Evolutionary conservation across 1,140 invertebrate genomes (phyloP).

Genomic region (Mactra quadrangularis): DNA sequence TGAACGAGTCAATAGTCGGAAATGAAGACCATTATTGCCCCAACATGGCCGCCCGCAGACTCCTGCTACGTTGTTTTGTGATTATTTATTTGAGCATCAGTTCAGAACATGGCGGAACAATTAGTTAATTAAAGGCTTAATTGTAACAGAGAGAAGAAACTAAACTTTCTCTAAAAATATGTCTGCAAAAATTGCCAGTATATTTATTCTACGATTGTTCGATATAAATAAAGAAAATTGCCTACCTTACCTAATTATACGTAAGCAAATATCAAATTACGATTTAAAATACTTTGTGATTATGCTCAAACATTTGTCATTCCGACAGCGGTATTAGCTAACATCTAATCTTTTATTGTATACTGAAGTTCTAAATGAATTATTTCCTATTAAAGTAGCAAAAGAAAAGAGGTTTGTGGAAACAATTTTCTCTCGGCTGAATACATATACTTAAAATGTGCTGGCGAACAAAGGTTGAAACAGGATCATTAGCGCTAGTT

Average conservation of each 20-base stretch:
- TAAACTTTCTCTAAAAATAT: not conserved
- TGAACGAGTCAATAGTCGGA: constrained; percentile 27
- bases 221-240: not conserved
- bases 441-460: too few relatives aligned
- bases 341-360: too few relatives aligned
- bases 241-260: constrained; percentile 2
- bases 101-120: constrained; percentile 25
- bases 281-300: not conserved
- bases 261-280: not conserved
- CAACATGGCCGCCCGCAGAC: constrained; percentile 27
- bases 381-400: too few relatives aligned
- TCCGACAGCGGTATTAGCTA: too few relatives aligned
- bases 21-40: constrained; percentile 39
- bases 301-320: not conserved
- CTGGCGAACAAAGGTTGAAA: too few relatives aligned
- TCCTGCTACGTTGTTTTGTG: not conserved
- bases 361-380: too few relatives aligned
- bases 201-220: not conserved
- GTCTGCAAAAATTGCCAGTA: not conserved
- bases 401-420: too few relatives aligned
- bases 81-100: constrained; percentile 9
- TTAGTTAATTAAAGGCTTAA: constrained; percentile 41
- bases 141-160: constrained; percentile 11
- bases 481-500: too few relatives aligned
- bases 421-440: too few relatives aligned